Base-by-base conservation (phyloP, 2,888 invertebrate genomes). In the Lampropteryx suffumata region DNA sequence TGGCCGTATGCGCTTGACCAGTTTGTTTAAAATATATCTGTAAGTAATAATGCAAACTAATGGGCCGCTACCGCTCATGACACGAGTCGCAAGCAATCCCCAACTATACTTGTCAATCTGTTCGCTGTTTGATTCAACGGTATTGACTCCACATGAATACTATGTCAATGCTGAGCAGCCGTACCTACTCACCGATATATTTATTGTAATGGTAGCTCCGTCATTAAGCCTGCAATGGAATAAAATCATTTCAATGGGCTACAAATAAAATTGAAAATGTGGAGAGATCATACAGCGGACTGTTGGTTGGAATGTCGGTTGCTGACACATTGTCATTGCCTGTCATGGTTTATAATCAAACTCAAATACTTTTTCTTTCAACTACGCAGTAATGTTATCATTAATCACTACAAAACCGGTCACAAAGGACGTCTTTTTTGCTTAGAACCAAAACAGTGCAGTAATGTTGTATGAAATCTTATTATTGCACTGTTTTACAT, bases 61-160 rank as follows among this genome's bases (percentile, higher is more conserved):
- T 24, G n/a, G 11, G 10, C 29, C 47, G 43, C 55, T 26, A 6
- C 11, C 17, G 28, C 50, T 27, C 40, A 3, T 36, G 13, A 5
- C 45, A 42, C 14, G 8, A 6, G 3, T 41, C 48, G 13, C 45
- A n/a, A 37, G 8, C 55, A 61, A 51, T 46, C 47, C 39, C 37
- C 37, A 39, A 46, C 50, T 50, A 39, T 40, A 51, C 44, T 57
- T 53, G 57, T 61, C 59, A 61, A 53, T 59, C 45, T 24, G 34
- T 29, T 28, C 50, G 32, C 45, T 34, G 47, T 50, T 53, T 45
- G 55, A 61, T 50, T 55, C 59, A 50, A 48, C 56, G 52, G 49
- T 45, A 55, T 56, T 55, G 55, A 47, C 47, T 37, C 32, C 44
- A 41, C 40, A 43, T 57, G 53, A 55, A 53, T 61, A 57, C 55